A percentile compares a stretch with the other conserved stretches of the same genome.
These are phyloP conservation scores for Haemorhous mexicanus DNA, from an alignment of 2,113 vertebrate species.

Conservation along the genomic window DNA sequence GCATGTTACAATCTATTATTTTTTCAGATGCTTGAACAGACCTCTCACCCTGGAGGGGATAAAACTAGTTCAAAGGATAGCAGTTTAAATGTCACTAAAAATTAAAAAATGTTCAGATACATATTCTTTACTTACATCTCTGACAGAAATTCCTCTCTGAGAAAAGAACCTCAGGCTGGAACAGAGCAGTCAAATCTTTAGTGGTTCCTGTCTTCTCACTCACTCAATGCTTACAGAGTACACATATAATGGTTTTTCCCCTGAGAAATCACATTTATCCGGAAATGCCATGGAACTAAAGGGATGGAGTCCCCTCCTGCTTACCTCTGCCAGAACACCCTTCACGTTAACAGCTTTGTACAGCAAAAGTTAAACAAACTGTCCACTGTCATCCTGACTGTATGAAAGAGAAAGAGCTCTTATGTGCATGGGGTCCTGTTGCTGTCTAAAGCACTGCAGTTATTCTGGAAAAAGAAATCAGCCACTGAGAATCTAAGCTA, in stretches of 20 bases:
- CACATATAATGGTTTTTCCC: not conserved
- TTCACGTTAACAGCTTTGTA: not conserved
- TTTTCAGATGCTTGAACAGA: not conserved
- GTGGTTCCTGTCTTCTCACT: not conserved
- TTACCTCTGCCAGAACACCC: not conserved
- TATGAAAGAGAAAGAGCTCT: not conserved
- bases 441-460: not conserved
- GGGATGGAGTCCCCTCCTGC: not conserved
- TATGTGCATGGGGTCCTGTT: not conserved
- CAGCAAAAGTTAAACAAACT: not conserved
- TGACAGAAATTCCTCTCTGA: not conserved
- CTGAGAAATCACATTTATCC: not conserved
- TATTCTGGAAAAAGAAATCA: slow-evolving; percentile 9
- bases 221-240: not conserved
- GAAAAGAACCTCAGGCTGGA: not conserved
- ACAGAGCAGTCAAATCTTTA: not conserved
- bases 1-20: not conserved
- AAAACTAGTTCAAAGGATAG: not conserved
- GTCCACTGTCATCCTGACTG: not conserved
- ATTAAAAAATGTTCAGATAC: not conserved
- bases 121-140: not conserved
- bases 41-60: not conserved
- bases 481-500: not conserved
- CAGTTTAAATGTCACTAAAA: not conserved
- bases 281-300: not conserved